Evolutionary conservation across 2,888 invertebrate species (phyloP), one percentile per base, ranked within the genome.

Genomic region (Drosophila neutralis): DNA sequence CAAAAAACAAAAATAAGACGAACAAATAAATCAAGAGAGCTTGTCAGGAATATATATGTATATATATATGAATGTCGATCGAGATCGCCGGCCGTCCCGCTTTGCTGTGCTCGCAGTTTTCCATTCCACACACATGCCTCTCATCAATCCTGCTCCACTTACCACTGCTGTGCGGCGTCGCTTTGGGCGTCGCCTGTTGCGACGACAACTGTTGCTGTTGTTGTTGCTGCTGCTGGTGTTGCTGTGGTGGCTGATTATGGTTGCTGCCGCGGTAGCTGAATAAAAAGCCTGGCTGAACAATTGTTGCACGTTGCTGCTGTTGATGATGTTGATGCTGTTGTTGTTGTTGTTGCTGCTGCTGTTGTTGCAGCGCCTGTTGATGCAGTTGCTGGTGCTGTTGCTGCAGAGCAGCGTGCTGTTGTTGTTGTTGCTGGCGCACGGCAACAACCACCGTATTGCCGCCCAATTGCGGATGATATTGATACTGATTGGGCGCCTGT

Each of bases 311-410:
- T 59, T 83, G 88, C 27, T 88, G 91, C 61, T 69, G 90, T 13
- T 78, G 87, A 58, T 52, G 83, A 15, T 57, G 57, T 11, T 57
- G 57, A 5, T 57, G 57, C n/a, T 52, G 52, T 52, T 68, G 89
- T 33, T 52, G 89, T 33, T 52, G 51, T 56, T 68, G 89, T 33
- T 57, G 75, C 27, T 27, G 69, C 33, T 60, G 67, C 1, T 71
- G 71, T 66, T 88, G 87, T 33, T 85, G 82, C 60, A 84, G 83
- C 58, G 91, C 69, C 45, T 89, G 82, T 36, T 87, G 78, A 27
- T 86, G 90, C 21, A 53, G 94, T 91, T 92, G 94, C 93, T 90
- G 94, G 40, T 87, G 90, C 24, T 54, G 94, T 91, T 92, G 94
- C 93, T 90, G 94, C 94, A 76, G 94, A 21, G 61, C 48, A n/a